These are phyloP conservation scores for Spodoptera litura DNA, from an alignment of 1,140 invertebrate species.

Conservation along the genomic window DNA sequence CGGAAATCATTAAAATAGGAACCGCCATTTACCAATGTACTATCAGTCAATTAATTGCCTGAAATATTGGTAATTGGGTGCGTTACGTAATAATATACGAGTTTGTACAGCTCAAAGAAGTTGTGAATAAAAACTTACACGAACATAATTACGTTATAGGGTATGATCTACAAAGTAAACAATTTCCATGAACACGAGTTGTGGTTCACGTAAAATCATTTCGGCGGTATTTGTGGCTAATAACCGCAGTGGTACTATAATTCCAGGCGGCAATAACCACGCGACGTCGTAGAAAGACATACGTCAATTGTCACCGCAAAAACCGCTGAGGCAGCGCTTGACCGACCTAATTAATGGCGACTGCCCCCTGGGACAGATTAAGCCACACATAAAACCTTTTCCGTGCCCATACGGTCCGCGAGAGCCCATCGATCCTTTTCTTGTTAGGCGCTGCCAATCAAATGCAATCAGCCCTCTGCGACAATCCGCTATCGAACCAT, in stretches of 20 bases:
- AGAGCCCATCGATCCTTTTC: slow-evolving; percentile 58
- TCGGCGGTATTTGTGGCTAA: slow-evolving; percentile 12
- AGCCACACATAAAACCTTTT: slow-evolving; percentile 75
- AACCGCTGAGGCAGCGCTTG: slow-evolving; percentile 62
- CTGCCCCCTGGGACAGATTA: slow-evolving; percentile 70
- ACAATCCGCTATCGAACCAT: slow-evolving; percentile 11
- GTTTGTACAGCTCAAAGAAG: no score
- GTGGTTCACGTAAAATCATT: slow-evolving; percentile 11
- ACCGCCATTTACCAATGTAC: no score
- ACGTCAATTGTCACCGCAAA: slow-evolving; percentile 72
- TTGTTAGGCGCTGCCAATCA: slow-evolving; percentile 48
- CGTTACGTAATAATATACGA: no score
- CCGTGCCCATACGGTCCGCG: slow-evolving; percentile 64
- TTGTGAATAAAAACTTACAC: no score
- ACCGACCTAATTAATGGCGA: slow-evolving; percentile 75
- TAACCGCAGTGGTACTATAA: slow-evolving; percentile 11
- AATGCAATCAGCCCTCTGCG: slow-evolving; percentile 35
- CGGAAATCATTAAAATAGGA: no score
- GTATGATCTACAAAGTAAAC: not conserved
- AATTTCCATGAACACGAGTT: not conserved
- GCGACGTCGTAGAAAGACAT: slow-evolving; percentile 49
- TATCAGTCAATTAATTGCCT: no score
- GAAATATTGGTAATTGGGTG: no score
- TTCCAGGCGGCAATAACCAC: slow-evolving; percentile 1
- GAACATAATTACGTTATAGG: not conserved